phyloP scores from a whole-genome alignment of 1,140 invertebrate species.

The Nylanderia fulva region DNA sequence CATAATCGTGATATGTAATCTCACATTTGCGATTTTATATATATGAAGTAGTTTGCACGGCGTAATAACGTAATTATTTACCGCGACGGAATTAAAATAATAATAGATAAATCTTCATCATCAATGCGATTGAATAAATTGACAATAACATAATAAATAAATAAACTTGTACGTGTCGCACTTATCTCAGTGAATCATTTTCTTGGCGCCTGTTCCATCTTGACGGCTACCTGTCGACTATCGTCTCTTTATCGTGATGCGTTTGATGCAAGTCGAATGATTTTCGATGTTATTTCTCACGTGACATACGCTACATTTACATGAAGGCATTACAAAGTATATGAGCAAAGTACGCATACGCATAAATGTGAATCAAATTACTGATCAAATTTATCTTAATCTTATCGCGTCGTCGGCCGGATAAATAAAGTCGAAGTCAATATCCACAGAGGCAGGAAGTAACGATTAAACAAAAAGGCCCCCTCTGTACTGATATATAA shows the following conservation, averaged over 20 bases:
- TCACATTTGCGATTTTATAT: background rate
- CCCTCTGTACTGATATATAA: background rate
- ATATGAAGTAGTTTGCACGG: background rate
- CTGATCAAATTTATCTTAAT: slow-evolving; percentile 10
- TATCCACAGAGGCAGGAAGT: background rate
- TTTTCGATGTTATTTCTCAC: slow-evolving; percentile 24
- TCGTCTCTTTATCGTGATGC: slow-evolving; percentile 60
- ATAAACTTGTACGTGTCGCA: background rate
- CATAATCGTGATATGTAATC: background rate
- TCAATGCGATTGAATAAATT: background rate
- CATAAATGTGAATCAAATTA: slow-evolving; percentile 24
- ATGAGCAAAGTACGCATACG: background rate
- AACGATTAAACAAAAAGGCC: background rate
- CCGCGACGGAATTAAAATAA: background rate
- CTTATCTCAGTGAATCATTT: slow-evolving; percentile 74
- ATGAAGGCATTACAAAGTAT: background rate
- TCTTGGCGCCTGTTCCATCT: slow-evolving; percentile 60
- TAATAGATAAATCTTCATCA: background rate
- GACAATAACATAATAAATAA: slow-evolving; percentile 29
- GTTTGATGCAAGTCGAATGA: slow-evolving; percentile 29
- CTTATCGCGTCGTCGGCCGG: background rate
- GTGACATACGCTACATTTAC: background rate
- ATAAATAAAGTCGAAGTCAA: background rate
- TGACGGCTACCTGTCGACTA: slow-evolving; percentile 57
- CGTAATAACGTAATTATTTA: background rate